These are phyloP conservation scores for Eolophus roseicapilla DNA, from an alignment of 2,113 vertebrate genomes.

Conservation along the genomic window DNA sequence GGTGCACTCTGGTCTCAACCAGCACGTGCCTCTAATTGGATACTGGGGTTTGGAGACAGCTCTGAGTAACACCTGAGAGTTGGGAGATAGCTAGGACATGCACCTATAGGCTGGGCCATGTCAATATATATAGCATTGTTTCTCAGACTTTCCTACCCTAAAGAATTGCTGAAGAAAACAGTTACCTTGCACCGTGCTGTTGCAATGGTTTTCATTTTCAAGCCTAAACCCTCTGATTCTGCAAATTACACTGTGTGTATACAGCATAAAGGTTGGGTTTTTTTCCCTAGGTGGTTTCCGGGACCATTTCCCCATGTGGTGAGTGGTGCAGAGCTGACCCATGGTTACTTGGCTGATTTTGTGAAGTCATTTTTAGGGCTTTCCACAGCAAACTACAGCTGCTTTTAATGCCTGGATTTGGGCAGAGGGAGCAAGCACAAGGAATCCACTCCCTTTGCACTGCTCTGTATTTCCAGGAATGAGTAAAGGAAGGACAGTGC, in stretches of 20 bases:
- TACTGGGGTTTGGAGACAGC: neutral
- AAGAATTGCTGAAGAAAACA: neutral
- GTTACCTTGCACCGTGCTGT: neutral
- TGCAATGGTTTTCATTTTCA: neutral
- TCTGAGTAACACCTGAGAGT: neutral
- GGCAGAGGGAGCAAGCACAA: fast-evolving
- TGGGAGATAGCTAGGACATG: neutral
- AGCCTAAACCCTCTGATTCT: neutral
- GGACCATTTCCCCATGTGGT: neutral
- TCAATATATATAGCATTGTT: neutral
- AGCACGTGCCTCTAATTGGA: neutral
- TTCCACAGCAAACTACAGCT: neutral
- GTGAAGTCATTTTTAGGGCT: neutral
- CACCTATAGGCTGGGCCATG: neutral
- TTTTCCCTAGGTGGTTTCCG: fast-evolving
- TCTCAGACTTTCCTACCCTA: neutral
- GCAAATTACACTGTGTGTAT: neutral
- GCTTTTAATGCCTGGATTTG: neutral
- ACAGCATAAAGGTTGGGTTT: neutral
- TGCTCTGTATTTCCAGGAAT: neutral
- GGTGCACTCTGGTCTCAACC: neutral
- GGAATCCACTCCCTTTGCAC: neutral
- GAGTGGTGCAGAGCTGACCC: neutral
- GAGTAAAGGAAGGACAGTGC: neutral
- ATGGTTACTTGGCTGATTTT: neutral